Conservation (phyloP, 2,113 vertebrate genomes). For the Bombycilla garrulus region DNA sequence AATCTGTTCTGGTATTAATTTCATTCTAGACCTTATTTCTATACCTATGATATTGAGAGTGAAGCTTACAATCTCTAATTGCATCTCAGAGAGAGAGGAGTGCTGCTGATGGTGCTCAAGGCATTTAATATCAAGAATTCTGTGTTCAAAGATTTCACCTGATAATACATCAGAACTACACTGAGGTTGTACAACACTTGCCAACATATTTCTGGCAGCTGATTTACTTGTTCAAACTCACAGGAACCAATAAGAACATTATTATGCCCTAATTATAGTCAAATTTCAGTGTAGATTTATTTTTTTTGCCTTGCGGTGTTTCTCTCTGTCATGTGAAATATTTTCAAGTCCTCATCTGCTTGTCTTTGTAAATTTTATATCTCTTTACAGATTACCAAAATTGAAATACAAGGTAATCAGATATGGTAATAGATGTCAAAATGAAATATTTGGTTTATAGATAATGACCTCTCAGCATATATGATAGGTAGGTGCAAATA, state of each 20-base stretch:
- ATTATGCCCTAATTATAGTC: not conserved
- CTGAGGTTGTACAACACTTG: not conserved
- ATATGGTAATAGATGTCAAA: not conserved
- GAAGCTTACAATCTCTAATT: not conserved
- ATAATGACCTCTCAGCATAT: not conserved
- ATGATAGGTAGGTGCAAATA: not conserved
- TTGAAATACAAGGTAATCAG: not conserved
- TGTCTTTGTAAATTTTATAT: not conserved
- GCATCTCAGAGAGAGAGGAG: not conserved
- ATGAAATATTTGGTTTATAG: not conserved
- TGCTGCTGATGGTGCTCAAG: not conserved
- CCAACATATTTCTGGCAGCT: not conserved
- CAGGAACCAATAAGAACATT: not conserved
- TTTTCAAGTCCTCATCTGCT: not conserved
- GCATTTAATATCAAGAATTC: not conserved
- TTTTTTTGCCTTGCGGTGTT: not conserved
- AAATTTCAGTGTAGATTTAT: not conserved
- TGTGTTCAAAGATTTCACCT: not conserved
- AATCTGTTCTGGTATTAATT: not conserved
- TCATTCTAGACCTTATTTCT: not conserved
- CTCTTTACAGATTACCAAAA: not conserved
- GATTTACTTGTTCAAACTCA: not conserved
- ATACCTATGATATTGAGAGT: not conserved
- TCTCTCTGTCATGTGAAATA: not conserved
- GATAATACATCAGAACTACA: not conserved